These are phyloP conservation scores for Nemotelus pantherinus DNA, from an alignment of 2,888 invertebrate genomes.

Conservation along the genomic window DNA sequence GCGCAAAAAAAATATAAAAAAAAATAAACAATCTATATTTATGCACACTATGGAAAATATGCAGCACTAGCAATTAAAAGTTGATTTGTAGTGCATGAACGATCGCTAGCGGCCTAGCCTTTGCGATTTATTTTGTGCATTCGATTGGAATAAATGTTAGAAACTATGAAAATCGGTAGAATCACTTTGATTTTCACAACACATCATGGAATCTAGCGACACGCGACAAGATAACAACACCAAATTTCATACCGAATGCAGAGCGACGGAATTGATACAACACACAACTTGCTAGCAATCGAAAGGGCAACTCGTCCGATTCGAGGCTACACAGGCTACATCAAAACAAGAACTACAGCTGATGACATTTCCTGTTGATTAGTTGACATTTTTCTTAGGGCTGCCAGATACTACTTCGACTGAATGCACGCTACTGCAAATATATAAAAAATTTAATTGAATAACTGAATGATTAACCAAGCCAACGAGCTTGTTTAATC, in stretches of 20 bases:
- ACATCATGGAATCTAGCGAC: no score
- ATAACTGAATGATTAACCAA: no score
- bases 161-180: not conserved
- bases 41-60: not conserved
- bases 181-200: no score
- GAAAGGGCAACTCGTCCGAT: not conserved
- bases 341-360: slow-evolving; percentile 1
- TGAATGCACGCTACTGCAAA: no score
- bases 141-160: no score
- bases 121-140: no score
- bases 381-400: not conserved
- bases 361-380: not conserved
- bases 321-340: not conserved
- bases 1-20: not conserved
- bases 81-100: not conserved
- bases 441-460: no score
- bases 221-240: no score
- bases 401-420: not conserved
- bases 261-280: no score
- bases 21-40: not conserved
- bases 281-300: not conserved
- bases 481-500: no score
- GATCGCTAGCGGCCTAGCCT: no score
- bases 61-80: not conserved
- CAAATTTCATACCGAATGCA: no score